These are phyloP conservation scores for Alouatta palliata DNA, from an alignment of 2,113 vertebrate genomes.

Conservation along the genomic window DNA sequence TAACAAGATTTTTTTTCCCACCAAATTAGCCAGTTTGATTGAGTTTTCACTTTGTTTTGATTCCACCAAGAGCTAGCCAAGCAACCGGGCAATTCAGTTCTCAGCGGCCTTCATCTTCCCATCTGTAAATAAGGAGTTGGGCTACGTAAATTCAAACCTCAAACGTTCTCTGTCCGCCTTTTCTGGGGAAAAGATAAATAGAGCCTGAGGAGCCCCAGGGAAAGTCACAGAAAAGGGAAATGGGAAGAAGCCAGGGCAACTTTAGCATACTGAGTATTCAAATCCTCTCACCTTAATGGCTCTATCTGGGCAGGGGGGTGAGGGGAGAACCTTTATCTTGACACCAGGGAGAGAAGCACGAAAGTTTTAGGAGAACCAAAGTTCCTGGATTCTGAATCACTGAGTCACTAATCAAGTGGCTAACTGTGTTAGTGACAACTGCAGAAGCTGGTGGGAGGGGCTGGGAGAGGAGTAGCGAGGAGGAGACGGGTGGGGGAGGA, in stretches of 20 bases:
- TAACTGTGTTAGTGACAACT: background rate
- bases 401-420: conserved; percentile 5
- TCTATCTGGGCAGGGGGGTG: accelerated
- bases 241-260: background rate
- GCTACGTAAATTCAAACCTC: background rate
- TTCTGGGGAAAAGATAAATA: background rate
- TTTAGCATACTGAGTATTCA: background rate
- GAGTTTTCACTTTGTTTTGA: background rate
- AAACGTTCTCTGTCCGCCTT: background rate
- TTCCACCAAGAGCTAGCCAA: background rate
- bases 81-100: background rate
- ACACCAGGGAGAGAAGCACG: background rate
- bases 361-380: background rate
- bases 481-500: background rate
- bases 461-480: background rate
- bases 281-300: no score
- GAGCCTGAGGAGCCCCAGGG: background rate
- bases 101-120: background rate
- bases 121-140: background rate
- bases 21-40: background rate
- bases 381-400: background rate
- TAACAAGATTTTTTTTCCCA: background rate
- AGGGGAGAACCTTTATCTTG: background rate
- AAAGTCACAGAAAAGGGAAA: background rate
- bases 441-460: background rate